Base-by-base conservation (phyloP, 2,888 invertebrate species). In the Dolomedes plantarius region DNA sequence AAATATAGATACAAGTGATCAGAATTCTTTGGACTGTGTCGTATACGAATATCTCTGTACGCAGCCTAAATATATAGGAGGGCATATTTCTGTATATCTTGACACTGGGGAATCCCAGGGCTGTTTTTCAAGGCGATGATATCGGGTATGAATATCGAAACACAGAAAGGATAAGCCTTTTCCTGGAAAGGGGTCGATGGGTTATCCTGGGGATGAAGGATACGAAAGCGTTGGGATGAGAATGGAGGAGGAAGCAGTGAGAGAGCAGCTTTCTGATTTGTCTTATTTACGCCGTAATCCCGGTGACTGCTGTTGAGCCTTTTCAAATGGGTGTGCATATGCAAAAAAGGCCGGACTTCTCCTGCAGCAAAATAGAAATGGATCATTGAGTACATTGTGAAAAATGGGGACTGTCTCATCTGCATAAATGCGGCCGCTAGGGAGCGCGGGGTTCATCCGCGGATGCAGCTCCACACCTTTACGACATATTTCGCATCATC, bases 1-100 rank as follows among this genome's bases (percentile, higher is more conserved):
- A 81, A 62, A 81, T 72, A 80, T 73, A 68, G 74, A 76, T 83
- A 71, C 76, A 71, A 71, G 76, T 83, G 76, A 83, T 83, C 82
- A 83, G 82, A 72, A 83, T 76, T 68, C 82, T 76, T 76, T 76
- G 82, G 76, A 83, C 76, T 83, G 82, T 83, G 71, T 83, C 82
- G 32, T 69, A 69, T 64, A 31, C 76, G 65, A 71, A 71, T 28
- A 50, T 75, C n/a, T n/a, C 27, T 13, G 71, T 28, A 74, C 64
- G 64, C 36, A 41, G 41, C 41, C 32, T 69, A 69, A 69, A 69
- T 69, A 41, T 69, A 69, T 19, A 32, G 41, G 16, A 50, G 28
- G 46, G 31, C 32, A 72, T 72, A 72, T 72, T 72, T 39, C 32
- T 16, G n/a, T 72, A 46, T 27, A 29, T 56, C 56, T 50, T 19